phyloP scores from a whole-genome alignment of 2,888 invertebrate species.

The Listrodromus nycthemerus region DNA sequence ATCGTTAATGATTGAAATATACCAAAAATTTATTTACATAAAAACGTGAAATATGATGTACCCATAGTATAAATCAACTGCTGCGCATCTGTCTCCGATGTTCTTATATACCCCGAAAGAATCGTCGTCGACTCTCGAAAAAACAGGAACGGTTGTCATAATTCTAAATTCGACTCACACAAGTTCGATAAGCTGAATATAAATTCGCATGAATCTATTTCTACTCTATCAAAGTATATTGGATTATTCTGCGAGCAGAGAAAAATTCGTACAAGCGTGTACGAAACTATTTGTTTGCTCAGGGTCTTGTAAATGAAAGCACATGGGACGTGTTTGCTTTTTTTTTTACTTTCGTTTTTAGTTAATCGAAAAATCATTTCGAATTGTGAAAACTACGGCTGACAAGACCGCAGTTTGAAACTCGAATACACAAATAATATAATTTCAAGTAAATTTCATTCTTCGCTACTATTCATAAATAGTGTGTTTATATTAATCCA shows the following conservation, averaged over 20 bases:
- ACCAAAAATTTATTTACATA: slow-evolving; percentile 84
- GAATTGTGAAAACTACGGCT: slow-evolving; percentile 57
- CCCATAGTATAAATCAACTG: slow-evolving; percentile 80
- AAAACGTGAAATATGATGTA: slow-evolving; percentile 82
- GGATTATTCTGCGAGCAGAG: slow-evolving; percentile 68
- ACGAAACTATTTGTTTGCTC: slow-evolving; percentile 51
- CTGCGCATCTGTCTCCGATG: slow-evolving; percentile 76
- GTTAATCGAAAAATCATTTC: slow-evolving; percentile 58
- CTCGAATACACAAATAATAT: slow-evolving; percentile 59
- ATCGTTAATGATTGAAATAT: slow-evolving; percentile 78
- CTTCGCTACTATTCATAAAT: slow-evolving; percentile 76
- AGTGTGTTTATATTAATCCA: slow-evolving; percentile 79
- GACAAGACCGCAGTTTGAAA: slow-evolving; percentile 52
- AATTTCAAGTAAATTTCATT: slow-evolving; percentile 68
- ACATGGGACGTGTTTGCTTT: slow-evolving; percentile 58
- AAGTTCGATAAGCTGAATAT: slow-evolving; percentile 66
- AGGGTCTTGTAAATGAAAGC: slow-evolving; percentile 65
- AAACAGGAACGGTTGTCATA: slow-evolving; percentile 74
- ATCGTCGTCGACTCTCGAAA: slow-evolving; percentile 42
- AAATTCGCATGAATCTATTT: slow-evolving; percentile 60
- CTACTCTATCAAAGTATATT: slow-evolving; percentile 68
- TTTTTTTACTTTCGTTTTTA: slow-evolving; percentile 46
- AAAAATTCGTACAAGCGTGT: slow-evolving; percentile 59
- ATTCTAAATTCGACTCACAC: slow-evolving; percentile 72
- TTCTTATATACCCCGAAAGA: slow-evolving; percentile 64